Evolutionary conservation across 2,797 vertebrate genomes (phyloP), one percentile per base, ranked within the genome.

Genomic region (Cossypha polioptera): DNA sequence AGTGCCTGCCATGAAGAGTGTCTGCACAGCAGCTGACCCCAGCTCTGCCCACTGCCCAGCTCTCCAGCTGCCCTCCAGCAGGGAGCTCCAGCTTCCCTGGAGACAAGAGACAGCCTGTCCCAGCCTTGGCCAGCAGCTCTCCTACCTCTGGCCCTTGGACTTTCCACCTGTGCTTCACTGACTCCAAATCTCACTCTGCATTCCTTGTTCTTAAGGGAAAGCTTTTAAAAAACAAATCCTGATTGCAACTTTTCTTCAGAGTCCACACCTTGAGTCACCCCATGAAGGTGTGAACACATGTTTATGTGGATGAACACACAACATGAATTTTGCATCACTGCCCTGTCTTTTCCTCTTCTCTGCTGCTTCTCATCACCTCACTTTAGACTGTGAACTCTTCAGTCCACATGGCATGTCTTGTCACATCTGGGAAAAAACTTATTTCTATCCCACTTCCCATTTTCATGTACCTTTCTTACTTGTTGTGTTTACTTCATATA

Each of bases 31-130:
- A 38, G 36, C 36, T 38, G 36, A 13, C 36, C 36, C 36, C 36
- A 38, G 25, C 24, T 58, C 73, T 81, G 87, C 22, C 58, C 31
- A 6, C 5, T 35, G 19, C 6, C 13, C 0, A 0, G 31, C 25
- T 26, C 51, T 62, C 13, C 1, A 2, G 24, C 0, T 0, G 31
- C 25, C 22, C 51, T 62, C 13, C 1, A 2, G 24, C 19, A 31
- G 18, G n/a, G 31, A 91, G 43, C 53, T 71, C 42, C 88, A 42
- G 29, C 40, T 33, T 28, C 72, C 19, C 61, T 14, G 40, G 28
- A 88, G 38, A 20, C 13, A 25, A 35, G 6, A 43, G 24, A 65
- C 24, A 68, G 50, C 28, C 8, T 8, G 13, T 26, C 31, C 21
- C 16, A 19, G 55, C n/a, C 31, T 73, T 36, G 12, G 11, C 8